phyloP scores from a whole-genome alignment of 2,797 vertebrate species.

The Thalassophryne amazonica region DNA sequence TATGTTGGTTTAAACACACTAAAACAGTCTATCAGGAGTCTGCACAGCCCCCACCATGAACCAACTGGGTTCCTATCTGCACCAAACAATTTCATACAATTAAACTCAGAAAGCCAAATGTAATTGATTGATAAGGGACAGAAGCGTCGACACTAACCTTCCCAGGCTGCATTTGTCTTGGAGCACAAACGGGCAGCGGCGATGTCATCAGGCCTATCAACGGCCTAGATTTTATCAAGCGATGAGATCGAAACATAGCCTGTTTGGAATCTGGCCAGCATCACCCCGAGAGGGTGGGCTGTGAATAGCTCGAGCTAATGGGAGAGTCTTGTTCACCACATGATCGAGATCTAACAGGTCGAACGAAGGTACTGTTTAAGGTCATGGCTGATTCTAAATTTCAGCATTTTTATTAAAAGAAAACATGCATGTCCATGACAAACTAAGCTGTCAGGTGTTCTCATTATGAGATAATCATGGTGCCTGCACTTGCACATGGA shows the following conservation, averaged over 20 bases:
- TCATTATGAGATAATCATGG: background rate
- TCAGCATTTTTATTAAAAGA: constrained; percentile 45
- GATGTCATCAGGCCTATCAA: constrained; percentile 73
- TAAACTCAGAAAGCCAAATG: constrained; percentile 75
- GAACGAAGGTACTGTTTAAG: constrained; percentile 57
- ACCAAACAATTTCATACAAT: constrained; percentile 73
- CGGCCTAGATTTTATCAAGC: constrained; percentile 66
- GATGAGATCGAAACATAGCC: constrained; percentile 68
- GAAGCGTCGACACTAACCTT: constrained; percentile 39
- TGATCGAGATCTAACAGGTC: constrained; percentile 78
- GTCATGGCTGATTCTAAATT: constrained; percentile 70
- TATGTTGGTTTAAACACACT: constrained; percentile 11
- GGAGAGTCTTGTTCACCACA: constrained; percentile 74
- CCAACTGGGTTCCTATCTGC: constrained; percentile 57
- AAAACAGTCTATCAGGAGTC: constrained; percentile 13
- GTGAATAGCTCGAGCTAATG: constrained; percentile 75
- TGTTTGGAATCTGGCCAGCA: constrained; percentile 70
- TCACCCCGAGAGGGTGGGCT: constrained; percentile 67
- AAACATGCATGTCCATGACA: constrained; percentile 16
- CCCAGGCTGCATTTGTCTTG: constrained; percentile 57
- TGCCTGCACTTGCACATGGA: background rate
- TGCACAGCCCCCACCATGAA: constrained; percentile 27
- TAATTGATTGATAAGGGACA: constrained; percentile 75
- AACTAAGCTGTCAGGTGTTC: background rate
- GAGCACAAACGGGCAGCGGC: constrained; percentile 68